Base-by-base conservation (phyloP, 1,140 invertebrate species). In the Hestina assimilis region DNA sequence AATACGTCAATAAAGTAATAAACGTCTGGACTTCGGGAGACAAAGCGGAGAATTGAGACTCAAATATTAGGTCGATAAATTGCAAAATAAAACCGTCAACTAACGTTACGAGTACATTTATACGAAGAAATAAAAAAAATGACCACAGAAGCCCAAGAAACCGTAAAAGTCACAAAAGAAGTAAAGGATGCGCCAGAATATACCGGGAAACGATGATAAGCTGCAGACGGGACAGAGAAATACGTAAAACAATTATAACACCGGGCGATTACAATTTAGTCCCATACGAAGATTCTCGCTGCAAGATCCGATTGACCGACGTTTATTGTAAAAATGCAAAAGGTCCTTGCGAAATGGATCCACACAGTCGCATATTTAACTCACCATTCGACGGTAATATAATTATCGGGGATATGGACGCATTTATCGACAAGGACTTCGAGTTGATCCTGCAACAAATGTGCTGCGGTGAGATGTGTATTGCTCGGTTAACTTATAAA, bases 231-330 rank as follows among this genome's bases (percentile, higher is more conserved):
- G 85, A 86, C 28, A 62, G 81, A 40, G 80, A 83, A 51, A 64
- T 86, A 8, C 65, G 56, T 2, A 88, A 86, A 59, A 79, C 65
- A 56, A 57, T 85, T 4, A 68, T 81, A 38, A 66, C 51, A 42
- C 70, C 74, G 6, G 85, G 85, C 4, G 83, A 86, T 47, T 88
- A 75, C 26, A 68, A 58, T 7, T 33, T 83, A 8, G 83, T 88
- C 1, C 80, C 85, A 0, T 86, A 83, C 55, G 85, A 86, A 63
- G 85, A 86, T 55, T 73, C 83, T 15, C 72, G 83, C n/a, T 86
- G 81, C 54, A 79, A 70, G 45, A 75, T 86, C 15, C 47, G 42
- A 23, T 7, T 88, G 19, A 65, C 59, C 12, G 64, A 83, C 29
- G 58, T 88, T 0, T 48, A 38, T 4, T 82, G 75, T 51, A 59